Evolutionary conservation across 1,140 invertebrate species (phyloP).

Genomic region (Grapholita molesta): DNA sequence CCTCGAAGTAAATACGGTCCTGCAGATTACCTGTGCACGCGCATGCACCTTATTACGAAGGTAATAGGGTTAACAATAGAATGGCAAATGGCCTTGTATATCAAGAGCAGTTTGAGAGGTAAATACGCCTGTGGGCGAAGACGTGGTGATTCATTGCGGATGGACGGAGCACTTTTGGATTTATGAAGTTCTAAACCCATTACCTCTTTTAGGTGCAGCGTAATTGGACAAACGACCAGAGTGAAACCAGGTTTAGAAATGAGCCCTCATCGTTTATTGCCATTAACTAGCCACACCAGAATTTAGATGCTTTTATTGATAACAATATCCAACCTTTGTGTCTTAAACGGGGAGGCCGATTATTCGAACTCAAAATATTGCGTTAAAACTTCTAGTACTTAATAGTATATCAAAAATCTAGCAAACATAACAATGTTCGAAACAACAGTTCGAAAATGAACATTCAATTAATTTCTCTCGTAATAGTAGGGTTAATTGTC

Average conservation of each 20-base stretch:
- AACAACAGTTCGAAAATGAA: too few species aligned
- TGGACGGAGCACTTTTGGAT: constrained; percentile 40
- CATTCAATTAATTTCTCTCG: too few species aligned
- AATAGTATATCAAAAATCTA: too few species aligned
- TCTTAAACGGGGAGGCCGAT: too few species aligned
- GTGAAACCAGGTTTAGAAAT: not conserved
- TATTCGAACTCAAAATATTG: too few species aligned
- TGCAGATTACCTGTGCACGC: constrained; percentile 7
- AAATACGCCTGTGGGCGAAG: constrained; percentile 56
- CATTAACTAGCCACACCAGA: not conserved
- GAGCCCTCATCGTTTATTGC: not conserved
- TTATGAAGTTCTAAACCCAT: constrained; percentile 20
- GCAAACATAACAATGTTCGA: too few species aligned
- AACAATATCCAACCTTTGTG: too few species aligned
- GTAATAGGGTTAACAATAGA: constrained; percentile 30
- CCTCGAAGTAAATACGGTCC: constrained; percentile 29
- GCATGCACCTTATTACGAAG: constrained; percentile 23
- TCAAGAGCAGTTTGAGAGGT: constrained; percentile 44
- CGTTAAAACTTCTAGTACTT: too few species aligned
- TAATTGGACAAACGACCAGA: not conserved
- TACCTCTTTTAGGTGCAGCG: constrained; percentile 1
- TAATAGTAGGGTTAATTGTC: too few species aligned
- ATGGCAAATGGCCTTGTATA: constrained; percentile 29
- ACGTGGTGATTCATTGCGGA: constrained; percentile 54
- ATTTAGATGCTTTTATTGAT: not conserved